Evolutionary conservation across 2,113 vertebrate species (phyloP).

Genomic region (Paramisgurnus dabryanus): DNA sequence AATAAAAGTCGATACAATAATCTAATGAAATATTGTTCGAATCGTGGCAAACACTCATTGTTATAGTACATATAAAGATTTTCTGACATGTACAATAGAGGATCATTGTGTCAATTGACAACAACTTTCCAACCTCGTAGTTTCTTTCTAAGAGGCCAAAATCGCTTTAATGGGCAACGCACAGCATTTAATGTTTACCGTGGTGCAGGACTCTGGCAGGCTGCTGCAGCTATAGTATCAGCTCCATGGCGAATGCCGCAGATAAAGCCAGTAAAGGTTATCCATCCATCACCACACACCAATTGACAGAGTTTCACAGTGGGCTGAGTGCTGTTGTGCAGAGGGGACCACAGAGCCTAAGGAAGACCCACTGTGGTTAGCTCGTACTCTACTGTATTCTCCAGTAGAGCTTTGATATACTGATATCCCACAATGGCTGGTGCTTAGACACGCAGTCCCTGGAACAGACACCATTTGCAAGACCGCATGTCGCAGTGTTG

Average conservation of each 20-base stretch:
- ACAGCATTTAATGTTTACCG: background rate
- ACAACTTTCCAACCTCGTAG: background rate
- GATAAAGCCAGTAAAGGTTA: slow-evolving; percentile 44
- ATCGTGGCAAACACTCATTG: too few species aligned
- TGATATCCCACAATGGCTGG: slow-evolving; percentile 30
- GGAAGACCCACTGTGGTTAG: slow-evolving; percentile 38
- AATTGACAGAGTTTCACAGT: slow-evolving; percentile 34
- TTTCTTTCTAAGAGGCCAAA: background rate
- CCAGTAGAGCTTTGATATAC: slow-evolving; percentile 21
- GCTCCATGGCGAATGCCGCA: slow-evolving; percentile 15
- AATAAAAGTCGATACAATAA: too few species aligned
- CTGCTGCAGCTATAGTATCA: background rate
- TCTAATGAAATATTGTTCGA: too few species aligned
- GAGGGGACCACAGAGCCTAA: slow-evolving; percentile 22
- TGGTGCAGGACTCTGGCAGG: slow-evolving; percentile 24
- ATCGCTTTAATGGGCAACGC: background rate
- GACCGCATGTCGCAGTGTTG: slow-evolving; percentile 21
- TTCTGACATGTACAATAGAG: background rate
- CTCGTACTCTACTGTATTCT: slow-evolving; percentile 38
- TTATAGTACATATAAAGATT: background rate
- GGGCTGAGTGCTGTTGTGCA: slow-evolving; percentile 25
- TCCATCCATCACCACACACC: slow-evolving; percentile 31
- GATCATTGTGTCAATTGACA: background rate
- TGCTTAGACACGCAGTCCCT: slow-evolving; percentile 39
- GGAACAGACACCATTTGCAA: slow-evolving; percentile 14